Conservation (phyloP, 2,113 vertebrate species). For the Datnioides undecimradiatus region DNA sequence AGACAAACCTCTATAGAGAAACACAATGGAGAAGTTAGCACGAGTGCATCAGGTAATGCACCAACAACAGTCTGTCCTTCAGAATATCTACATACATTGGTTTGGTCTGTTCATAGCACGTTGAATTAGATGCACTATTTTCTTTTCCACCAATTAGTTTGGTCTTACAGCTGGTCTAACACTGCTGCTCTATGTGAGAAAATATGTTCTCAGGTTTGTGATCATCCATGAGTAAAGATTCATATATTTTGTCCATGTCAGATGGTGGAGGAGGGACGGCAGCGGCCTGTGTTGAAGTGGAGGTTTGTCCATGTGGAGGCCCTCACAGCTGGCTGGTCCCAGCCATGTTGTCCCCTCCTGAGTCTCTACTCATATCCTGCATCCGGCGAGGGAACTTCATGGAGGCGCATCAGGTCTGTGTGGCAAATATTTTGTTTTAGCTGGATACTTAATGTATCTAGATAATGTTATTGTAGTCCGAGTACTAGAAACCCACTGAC, state of each 20-base stretch:
- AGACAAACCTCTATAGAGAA: slow-evolving; percentile 82
- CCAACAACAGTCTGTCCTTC: background rate
- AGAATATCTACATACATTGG: background rate
- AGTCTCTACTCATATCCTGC: slow-evolving; percentile 94
- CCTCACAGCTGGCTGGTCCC: slow-evolving; percentile 88
- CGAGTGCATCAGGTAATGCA: slow-evolving; percentile 89
- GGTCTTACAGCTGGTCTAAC: background rate
- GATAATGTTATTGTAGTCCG: no score
- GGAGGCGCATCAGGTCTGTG: slow-evolving; percentile 92
- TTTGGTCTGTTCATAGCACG: background rate
- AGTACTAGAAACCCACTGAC: no score
- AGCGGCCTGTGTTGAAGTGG: slow-evolving; percentile 71
- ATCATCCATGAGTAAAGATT: background rate
- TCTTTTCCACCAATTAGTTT: background rate
- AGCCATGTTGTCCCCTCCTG: slow-evolving; percentile 96
- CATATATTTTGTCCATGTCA: slow-evolving; percentile 63
- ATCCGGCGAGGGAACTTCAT: slow-evolving; percentile 92
- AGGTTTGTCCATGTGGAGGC: slow-evolving; percentile 74
- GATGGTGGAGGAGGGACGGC: slow-evolving; percentile 84
- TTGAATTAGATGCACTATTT: background rate
- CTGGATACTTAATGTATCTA: no score
- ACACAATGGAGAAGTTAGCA: slow-evolving; percentile 89
- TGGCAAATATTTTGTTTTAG: no score
- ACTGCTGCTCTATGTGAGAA: no score
- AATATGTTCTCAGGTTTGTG: background rate